Evolutionary conservation across 2,797 vertebrate species (phyloP).

Genomic region (Gastrophryne carolinensis): DNA sequence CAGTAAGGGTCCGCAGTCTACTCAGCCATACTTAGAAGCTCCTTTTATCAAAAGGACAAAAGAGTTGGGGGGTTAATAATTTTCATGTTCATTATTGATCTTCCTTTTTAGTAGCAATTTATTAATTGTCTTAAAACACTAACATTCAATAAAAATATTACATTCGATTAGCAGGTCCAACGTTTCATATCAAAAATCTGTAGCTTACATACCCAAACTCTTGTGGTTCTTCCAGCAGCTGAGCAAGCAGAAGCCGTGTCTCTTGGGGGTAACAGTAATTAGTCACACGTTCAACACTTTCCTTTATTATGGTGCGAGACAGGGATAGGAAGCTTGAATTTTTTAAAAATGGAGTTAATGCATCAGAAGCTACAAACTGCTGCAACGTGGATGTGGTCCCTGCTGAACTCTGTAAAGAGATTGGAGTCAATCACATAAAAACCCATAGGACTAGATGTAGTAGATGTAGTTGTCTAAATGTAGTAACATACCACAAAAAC

Average conservation of each 20-base stretch:
- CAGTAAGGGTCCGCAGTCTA: no score
- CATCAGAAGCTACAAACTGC: constrained; percentile 15
- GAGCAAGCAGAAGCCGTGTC: not conserved
- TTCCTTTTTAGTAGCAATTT: no score
- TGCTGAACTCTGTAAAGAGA: constrained; percentile 14
- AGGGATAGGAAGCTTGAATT: not conserved
- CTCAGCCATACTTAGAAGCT: no score
- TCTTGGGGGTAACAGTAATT: constrained; percentile 30
- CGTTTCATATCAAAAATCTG: no score
- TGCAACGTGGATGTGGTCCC: not conserved
- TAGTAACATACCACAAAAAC: no score
- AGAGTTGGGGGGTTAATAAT: no score
- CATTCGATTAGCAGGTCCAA: no score
- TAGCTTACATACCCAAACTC: constrained; percentile 19
- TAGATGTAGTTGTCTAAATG: not conserved
- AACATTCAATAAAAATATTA: no score
- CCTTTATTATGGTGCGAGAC: constrained; percentile 7
- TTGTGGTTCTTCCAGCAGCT: constrained; percentile 13
- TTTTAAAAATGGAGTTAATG: constrained; percentile 33
- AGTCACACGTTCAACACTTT: constrained; percentile 21
- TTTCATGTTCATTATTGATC: no score
- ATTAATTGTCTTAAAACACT: no score
- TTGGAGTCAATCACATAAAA: not conserved
- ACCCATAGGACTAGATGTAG: not conserved
- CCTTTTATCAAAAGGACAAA: no score